A percentile compares a stretch with the other conserved stretches of the same genome.
These are phyloP conservation scores for Caradrina clavipalpis DNA, from an alignment of 2,888 invertebrate genomes.

Conservation along the genomic window DNA sequence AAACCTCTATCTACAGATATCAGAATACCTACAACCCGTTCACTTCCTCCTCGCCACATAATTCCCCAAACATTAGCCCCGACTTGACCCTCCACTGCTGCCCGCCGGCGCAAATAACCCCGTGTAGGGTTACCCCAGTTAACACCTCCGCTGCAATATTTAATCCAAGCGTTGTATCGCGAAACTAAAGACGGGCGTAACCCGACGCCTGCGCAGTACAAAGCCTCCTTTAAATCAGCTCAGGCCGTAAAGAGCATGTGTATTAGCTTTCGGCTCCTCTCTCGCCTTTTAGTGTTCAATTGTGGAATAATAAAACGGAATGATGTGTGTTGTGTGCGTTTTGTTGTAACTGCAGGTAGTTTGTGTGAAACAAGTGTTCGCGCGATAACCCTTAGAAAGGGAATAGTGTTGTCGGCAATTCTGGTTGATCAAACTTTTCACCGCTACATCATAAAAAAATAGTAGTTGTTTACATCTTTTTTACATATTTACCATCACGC, in stretches of 20 bases:
- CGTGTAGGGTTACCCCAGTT: constrained; percentile 67
- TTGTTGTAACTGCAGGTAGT: constrained; percentile 58
- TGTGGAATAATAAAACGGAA: constrained; percentile 57
- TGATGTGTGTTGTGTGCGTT: constrained; percentile 39
- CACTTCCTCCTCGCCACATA: constrained; percentile 34
- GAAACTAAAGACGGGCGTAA: constrained; percentile 69
- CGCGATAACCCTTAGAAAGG: constrained; percentile 13
- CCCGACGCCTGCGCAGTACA: constrained; percentile 69
- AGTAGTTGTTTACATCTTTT: too few relatives aligned
- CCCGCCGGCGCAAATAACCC: constrained; percentile 68
- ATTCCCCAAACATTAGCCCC: constrained; percentile 45
- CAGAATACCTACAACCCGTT: constrained; percentile 2
- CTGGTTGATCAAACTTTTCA: constrained; percentile 6
- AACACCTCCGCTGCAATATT: constrained; percentile 72
- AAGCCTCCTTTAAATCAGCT: constrained; percentile 69
- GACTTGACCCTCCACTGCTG: constrained; percentile 56
- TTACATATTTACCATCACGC: too few relatives aligned
- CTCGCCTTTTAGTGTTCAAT: constrained; percentile 61
- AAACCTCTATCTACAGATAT: background rate
- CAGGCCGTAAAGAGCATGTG: constrained; percentile 60
- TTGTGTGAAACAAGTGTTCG: constrained; percentile 46
- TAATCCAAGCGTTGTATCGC: constrained; percentile 69
- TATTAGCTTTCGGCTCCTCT: constrained; percentile 67
- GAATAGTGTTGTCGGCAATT: constrained; percentile 35
- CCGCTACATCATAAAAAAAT: background rate